These are phyloP conservation scores for Polymixis lichenea DNA, from an alignment of 2,888 invertebrate genomes.

Conservation along the genomic window DNA sequence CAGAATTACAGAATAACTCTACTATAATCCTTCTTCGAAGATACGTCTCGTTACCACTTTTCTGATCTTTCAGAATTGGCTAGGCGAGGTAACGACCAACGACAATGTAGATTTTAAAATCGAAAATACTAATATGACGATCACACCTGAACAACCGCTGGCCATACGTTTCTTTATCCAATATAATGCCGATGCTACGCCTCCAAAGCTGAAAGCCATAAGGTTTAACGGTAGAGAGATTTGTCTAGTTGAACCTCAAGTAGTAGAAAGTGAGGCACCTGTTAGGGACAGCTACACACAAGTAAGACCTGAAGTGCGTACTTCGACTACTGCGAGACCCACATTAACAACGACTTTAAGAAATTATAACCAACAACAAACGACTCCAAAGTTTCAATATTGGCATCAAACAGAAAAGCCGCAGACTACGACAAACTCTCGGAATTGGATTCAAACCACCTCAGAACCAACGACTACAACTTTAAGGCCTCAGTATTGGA, in stretches of 20 bases:
- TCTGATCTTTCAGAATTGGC: conserved; percentile 86
- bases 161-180: conserved; percentile 90
- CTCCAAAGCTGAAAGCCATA: conserved; percentile 87
- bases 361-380: conserved; percentile 17
- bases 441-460: conserved; percentile 27
- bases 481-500: conserved; percentile 34
- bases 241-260: conserved; percentile 71
- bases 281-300: neutral
- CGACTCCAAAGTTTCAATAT: conserved; percentile 9
- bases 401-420: conserved; percentile 30
- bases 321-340: conserved; percentile 17
- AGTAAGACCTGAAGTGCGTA: neutral
- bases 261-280: neutral
- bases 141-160: conserved; percentile 87
- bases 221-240: conserved; percentile 90
- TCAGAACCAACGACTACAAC: neutral
- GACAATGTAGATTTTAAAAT: conserved; percentile 91
- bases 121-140: conserved; percentile 87
- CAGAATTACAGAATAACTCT: neutral
- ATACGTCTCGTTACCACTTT: neutral
- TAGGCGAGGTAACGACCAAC: conserved; percentile 89
- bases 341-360: conserved; percentile 11
- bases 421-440: conserved; percentile 32
- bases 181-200: conserved; percentile 82
- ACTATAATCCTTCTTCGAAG: neutral